Percentiles rank a stretch among this genome's conserved stretches.
phyloP scores from a whole-genome alignment of 2,888 invertebrate genomes.

The Lutraria lutraria region DNA sequence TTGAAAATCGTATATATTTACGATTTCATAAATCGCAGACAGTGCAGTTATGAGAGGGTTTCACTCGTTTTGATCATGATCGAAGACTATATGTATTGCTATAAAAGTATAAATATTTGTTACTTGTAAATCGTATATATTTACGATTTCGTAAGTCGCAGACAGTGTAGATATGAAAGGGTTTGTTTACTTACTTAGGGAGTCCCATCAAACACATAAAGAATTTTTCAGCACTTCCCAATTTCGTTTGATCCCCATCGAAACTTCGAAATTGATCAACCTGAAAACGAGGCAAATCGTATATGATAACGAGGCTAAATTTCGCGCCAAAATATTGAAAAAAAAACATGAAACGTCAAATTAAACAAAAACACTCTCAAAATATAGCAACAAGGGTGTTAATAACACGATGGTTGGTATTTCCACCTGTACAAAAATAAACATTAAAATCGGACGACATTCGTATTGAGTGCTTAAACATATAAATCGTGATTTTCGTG shows the following conservation, averaged over 20 bases:
- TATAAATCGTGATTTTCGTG: conserved; percentile 28
- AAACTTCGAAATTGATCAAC: conserved; percentile 86
- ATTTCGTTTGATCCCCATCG: conserved; percentile 85
- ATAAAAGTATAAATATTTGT: too few relatives aligned
- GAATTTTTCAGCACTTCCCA: conserved; percentile 88
- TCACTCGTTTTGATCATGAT: too few relatives aligned
- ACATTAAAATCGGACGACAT: background rate
- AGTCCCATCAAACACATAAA: conserved; percentile 86
- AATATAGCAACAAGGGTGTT: background rate
- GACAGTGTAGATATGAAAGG: too few relatives aligned
- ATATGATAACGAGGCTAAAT: background rate
- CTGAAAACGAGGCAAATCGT: conserved; percentile 62
- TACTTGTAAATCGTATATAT: too few relatives aligned
- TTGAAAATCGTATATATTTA: too few relatives aligned
- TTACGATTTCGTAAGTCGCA: too few relatives aligned
- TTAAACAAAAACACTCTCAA: background rate
- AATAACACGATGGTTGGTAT: background rate
- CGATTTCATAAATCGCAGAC: too few relatives aligned
- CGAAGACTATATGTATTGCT: too few relatives aligned
- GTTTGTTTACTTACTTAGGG: conserved; percentile 83
- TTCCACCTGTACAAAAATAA: conserved; percentile 22
- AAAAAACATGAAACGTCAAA: background rate
- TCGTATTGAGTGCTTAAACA: background rate
- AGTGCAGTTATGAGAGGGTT: too few relatives aligned
- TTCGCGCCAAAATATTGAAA: background rate